Evolutionary conservation across 1,140 invertebrate genomes (phyloP).

Genomic region (Arion vulgaris): DNA sequence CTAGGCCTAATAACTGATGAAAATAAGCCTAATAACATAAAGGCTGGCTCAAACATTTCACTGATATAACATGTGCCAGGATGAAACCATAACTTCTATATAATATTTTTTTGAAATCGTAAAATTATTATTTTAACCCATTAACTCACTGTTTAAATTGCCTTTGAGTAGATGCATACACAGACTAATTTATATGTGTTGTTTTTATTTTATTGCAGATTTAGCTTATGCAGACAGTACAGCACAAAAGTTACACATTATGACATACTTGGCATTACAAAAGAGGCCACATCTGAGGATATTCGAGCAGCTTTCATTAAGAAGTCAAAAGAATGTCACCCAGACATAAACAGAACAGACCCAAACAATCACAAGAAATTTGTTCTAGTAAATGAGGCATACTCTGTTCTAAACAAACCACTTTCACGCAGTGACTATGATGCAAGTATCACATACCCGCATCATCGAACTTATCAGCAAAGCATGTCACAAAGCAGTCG

Average conservation of each 20-base stretch:
- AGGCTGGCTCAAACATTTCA: no score
- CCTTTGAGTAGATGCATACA: no score
- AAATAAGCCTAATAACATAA: no score
- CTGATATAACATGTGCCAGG: no score
- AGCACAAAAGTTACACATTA: constrained; percentile 16
- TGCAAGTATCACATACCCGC: background rate
- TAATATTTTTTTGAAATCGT: no score
- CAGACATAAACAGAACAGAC: constrained; percentile 20
- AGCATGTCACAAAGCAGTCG: background rate
- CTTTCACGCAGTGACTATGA: constrained; percentile 6
- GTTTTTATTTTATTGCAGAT: background rate
- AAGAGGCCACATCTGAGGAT: constrained; percentile 12
- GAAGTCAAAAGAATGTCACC: constrained; percentile 35
- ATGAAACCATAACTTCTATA: no score
- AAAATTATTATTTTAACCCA: no score
- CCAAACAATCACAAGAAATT: constrained; percentile 23
- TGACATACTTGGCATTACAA: background rate
- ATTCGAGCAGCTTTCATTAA: constrained; percentile 24
- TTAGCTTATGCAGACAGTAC: background rate
- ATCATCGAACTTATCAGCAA: background rate
- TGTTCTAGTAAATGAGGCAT: constrained; percentile 27
- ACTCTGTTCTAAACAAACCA: constrained; percentile 19
- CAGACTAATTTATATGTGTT: no score
- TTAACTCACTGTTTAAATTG: no score
- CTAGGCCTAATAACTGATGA: no score